A percentile compares a stretch with the other conserved stretches of the same genome.
Conservation (phyloP, 2,113 vertebrate species). For the Atrichornis clamosus region DNA sequence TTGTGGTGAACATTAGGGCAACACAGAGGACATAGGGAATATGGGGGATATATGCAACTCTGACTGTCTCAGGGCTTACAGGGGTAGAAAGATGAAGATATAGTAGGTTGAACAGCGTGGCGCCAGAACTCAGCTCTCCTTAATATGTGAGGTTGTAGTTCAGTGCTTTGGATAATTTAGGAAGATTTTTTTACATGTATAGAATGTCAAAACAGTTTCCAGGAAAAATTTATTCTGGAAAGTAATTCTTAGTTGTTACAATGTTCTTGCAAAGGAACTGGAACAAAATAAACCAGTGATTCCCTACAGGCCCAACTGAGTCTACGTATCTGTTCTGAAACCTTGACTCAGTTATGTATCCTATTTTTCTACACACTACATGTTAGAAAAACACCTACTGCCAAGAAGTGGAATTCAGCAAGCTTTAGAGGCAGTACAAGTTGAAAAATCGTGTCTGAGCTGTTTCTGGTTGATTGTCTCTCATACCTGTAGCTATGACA, state of each 20-base stretch:
- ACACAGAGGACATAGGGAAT: neutral
- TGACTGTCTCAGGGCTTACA: neutral
- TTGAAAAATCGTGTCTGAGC: neutral
- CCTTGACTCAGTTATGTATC: neutral
- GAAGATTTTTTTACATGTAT: neutral
- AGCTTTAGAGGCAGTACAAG: neutral
- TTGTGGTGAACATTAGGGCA: neutral
- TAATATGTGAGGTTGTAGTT: neutral
- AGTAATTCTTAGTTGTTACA: neutral
- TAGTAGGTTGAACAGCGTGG: neutral
- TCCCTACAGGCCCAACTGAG: neutral
- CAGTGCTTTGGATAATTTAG: neutral
- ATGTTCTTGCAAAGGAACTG: neutral
- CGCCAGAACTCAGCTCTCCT: neutral
- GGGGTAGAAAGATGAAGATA: neutral
- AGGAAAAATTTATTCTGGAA: neutral
- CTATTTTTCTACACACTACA: neutral
- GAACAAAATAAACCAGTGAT: neutral
- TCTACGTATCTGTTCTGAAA: neutral
- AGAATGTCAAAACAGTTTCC: neutral
- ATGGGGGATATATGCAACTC: neutral
- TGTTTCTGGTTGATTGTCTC: neutral
- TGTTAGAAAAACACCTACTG: neutral
- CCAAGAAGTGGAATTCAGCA: neutral
- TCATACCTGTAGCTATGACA: constrained; percentile 90